Evolutionary conservation across 2,797 vertebrate genomes (phyloP).

Genomic region (Gephyroberyx darwinii): DNA sequence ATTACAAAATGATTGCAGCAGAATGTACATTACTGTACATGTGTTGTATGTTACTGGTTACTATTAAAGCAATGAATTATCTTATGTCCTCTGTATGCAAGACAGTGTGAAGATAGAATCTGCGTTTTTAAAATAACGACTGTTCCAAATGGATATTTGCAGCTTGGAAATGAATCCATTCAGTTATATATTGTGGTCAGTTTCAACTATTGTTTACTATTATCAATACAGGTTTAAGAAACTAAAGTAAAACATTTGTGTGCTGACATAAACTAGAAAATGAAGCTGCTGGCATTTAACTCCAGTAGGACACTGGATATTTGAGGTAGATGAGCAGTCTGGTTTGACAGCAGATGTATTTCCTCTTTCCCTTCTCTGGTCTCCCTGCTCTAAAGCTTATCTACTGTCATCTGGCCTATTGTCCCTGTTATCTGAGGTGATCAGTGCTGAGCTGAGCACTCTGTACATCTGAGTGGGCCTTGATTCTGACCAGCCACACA

Average conservation of each 20-base stretch:
- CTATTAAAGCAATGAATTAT: background rate
- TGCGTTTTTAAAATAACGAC: no score
- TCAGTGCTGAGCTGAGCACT: slow-evolving; percentile 61
- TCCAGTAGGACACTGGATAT: slow-evolving; percentile 1
- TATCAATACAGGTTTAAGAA: no score
- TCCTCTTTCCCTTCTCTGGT: slow-evolving; percentile 34
- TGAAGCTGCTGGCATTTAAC: background rate
- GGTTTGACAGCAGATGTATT: slow-evolving; percentile 54
- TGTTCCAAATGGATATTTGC: no score
- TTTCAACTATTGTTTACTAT: no score
- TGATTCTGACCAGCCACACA: slow-evolving; percentile 28
- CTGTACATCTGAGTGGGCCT: slow-evolving; percentile 40
- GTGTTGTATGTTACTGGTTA: background rate
- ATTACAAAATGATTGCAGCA: background rate
- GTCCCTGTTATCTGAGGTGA: slow-evolving; percentile 75
- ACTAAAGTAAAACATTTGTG: no score
- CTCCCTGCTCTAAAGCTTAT: slow-evolving; percentile 70
- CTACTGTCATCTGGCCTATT: slow-evolving; percentile 77
- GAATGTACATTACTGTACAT: no score
- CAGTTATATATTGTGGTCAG: no score
- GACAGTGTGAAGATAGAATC: no score
- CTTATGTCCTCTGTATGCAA: background rate
- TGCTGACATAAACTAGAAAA: background rate
- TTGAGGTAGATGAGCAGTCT: slow-evolving; percentile 27
- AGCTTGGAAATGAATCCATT: no score